phyloP scores from a whole-genome alignment of 2,113 vertebrate species.

The Regulus satrapa region DNA sequence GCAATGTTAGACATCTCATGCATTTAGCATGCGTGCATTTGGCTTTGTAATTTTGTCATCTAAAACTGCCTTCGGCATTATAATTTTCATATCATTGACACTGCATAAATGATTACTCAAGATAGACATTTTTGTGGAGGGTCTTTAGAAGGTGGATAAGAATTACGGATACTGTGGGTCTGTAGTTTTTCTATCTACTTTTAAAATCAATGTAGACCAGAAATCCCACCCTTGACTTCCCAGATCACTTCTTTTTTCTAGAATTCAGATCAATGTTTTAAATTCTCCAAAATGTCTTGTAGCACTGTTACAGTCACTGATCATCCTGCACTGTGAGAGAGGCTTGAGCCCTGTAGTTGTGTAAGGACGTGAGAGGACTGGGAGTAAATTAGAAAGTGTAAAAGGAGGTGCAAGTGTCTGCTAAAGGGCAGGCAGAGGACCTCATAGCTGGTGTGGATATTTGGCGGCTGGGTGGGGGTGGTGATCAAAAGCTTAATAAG shows the following conservation, averaged over 20 bases:
- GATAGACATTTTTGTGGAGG: background rate
- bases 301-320: background rate
- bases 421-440: slow-evolving; percentile 11
- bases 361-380: background rate
- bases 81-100: background rate
- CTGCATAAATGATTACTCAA: background rate
- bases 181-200: background rate
- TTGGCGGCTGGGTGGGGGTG: background rate
- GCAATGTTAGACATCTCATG: background rate
- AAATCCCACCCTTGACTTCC: background rate
- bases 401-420: background rate
- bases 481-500: background rate
- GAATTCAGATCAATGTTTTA: background rate
- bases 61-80: background rate
- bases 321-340: background rate
- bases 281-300: background rate
- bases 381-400: background rate
- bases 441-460: background rate
- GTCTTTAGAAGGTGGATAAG: background rate
- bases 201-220: background rate
- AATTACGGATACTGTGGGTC: background rate
- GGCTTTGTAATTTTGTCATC: background rate
- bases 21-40: background rate
- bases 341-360: background rate
- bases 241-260: background rate